Evolutionary conservation across 2,797 vertebrate species (phyloP), one percentile per base, ranked within the genome.

Genomic region (Macropus fuliginosus): DNA sequence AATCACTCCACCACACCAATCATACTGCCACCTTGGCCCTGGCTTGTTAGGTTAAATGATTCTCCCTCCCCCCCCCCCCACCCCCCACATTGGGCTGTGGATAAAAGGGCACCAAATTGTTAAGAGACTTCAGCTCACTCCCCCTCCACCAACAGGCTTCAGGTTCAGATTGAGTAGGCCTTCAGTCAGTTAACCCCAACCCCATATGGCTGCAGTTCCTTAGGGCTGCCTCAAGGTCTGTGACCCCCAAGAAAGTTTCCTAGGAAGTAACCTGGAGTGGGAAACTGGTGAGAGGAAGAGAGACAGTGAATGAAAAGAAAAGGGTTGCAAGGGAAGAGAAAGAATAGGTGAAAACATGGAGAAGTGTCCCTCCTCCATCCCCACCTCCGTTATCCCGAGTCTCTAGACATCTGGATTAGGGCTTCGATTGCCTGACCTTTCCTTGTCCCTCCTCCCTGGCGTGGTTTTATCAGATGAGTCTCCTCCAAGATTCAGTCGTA

Each of bases 71-170:
- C 8, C n/a, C 66, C 3, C 8, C 6, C n/a, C 16, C 66, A n/a
- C 66, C 21, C 9, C 18, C 40, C 21, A 11, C 74, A 50, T n/a
- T 12, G 21, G 40, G 21, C 21, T 87, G 74, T 87, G 21, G 40
- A 24, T 46, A 87, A 87, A 74, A 74, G 66, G 18, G n/a, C n/a
- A 81, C 66, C 40, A 40, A 87, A 87, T 87, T 87, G 74, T 87
- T 87, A 87, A 81, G 74, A 91, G 74, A n/a, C 6, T 54, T 92
- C 50, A 94, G 31, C 74, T 92, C 90, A 91, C 97, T 81, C 95
- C 97, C 27, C 91, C 92, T 92, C 74, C 92, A 92, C 50, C 29
- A 56, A 28, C 34, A 52, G 90, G 97, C 97, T 96, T 55, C 57
- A 55, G 94, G 55, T 87, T 87, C 74, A 87, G 40, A 87, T 28